These are phyloP conservation scores for Bos indicus DNA, from an alignment of 2,113 vertebrate species.

Conservation along the genomic window DNA sequence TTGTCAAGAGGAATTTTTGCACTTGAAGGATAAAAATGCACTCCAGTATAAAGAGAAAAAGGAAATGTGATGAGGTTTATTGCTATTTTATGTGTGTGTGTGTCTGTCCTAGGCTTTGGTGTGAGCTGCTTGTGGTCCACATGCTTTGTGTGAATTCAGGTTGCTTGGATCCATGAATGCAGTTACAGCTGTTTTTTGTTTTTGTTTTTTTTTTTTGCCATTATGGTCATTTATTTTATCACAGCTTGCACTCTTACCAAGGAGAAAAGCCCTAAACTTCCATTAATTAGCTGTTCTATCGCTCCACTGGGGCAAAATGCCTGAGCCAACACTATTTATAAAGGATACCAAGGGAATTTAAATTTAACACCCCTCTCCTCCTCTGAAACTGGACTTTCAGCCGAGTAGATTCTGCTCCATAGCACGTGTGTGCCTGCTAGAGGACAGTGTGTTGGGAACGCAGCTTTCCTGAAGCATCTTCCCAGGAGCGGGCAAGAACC, in stretches of 20 bases:
- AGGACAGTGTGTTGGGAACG: conserved; percentile 66
- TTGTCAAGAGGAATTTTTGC: neutral
- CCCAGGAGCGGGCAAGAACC: conserved; percentile 53
- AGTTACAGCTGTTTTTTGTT: neutral
- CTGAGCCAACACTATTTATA: conserved; percentile 44
- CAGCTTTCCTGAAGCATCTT: conserved; percentile 56
- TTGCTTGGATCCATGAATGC: conserved; percentile 4
- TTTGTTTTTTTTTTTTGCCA: neutral
- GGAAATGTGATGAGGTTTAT: neutral
- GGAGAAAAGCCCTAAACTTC: conserved; percentile 41
- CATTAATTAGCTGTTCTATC: conserved; percentile 61
- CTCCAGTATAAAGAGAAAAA: neutral
- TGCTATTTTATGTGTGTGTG: neutral
- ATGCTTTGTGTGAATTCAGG: conserved; percentile 27
- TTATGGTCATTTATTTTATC: conserved; percentile 48
- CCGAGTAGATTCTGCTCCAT: neutral
- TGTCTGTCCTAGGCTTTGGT: neutral
- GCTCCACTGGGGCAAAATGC: conserved; percentile 34
- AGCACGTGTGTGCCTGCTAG: conserved; percentile 50
- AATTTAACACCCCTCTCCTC: conserved; percentile 8
- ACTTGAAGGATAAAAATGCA: neutral
- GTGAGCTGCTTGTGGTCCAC: neutral
- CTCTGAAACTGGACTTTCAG: conserved; percentile 10
- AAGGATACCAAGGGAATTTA: conserved; percentile 38
- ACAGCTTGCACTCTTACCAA: conserved; percentile 33